Evolutionary conservation across 2,888 invertebrate species (phyloP), one percentile per base, ranked within the genome.

Genomic region (Drosophila multiciliata): DNA sequence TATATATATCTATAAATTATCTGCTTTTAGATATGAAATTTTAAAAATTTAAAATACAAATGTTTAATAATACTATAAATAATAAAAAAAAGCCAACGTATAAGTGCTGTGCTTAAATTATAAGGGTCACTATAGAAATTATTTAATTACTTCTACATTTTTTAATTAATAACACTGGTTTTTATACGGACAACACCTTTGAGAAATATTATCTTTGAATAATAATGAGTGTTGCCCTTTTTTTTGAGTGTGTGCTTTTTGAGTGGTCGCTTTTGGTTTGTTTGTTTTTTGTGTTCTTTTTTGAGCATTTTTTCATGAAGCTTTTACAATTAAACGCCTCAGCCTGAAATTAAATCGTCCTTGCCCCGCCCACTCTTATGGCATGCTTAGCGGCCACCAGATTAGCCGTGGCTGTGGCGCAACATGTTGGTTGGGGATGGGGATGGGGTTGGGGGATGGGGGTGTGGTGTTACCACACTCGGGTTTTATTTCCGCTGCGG

Each of bases 361-460:
- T 23, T 55, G 32, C 33, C 17, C 35, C 49, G 35, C 48, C 49
- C 55, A 23, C 77, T 71, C 63, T 58, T 67, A 66, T 73, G 54
- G 81, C 68, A 69, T 75, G 75, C 78, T 78, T 81, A 69, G 68
- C 62, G 75, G 82, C 81, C 59, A 52, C 45, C 60, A 45, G 78
- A 73, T 80, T 80, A 76, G 77, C 78, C 78, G 57, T 45, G 76
- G 73, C 68, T 53, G 48, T 49, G 60, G 60, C 67, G 78, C 73
- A 75, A 75, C 75, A 75, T 78, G 78, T 76, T 73, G 62, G 20
- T 0, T 9, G 5, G 7, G 0, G n/a, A n/a, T n/a, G n/a, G n/a
- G n/a, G n/a, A n/a, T n/a, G n/a, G n/a, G 20, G 7, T 12, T 29
- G 32, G 15, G n/a, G 11, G 1, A 17, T 2, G 11, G n/a, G 11